phyloP scores from a whole-genome alignment of 1,140 invertebrate species.

The Cataglyphis hispanica region DNA sequence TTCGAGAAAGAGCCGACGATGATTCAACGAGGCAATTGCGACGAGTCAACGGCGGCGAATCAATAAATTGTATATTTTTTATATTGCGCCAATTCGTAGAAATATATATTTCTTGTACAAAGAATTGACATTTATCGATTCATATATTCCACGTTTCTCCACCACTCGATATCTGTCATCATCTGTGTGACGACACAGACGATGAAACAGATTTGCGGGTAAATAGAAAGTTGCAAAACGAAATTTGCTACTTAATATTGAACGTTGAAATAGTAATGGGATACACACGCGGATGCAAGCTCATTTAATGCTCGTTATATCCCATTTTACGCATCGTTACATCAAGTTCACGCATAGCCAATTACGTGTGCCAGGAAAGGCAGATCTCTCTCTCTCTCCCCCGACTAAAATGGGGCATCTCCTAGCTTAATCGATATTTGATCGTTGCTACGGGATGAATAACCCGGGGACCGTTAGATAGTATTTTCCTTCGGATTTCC shows the following conservation, averaged over 20 bases:
- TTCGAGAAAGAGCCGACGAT: neutral
- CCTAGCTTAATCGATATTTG: slow-evolving; percentile 64
- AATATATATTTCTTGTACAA: neutral
- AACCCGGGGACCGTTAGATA: slow-evolving; percentile 43
- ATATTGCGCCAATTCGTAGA: neutral
- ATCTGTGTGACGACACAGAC: neutral
- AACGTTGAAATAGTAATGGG: slow-evolving; percentile 37
- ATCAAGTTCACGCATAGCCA: slow-evolving; percentile 37
- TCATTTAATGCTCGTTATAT: slow-evolving; percentile 71
- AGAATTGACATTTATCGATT: neutral
- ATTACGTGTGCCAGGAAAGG: slow-evolving; percentile 21
- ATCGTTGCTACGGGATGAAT: slow-evolving; percentile 30
- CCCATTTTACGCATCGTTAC: slow-evolving; percentile 71
- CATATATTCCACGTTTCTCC: neutral
- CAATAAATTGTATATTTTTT: neutral
- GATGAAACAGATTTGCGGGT: neutral
- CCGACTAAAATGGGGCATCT: slow-evolving; percentile 63
- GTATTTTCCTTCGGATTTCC: slow-evolving; percentile 41
- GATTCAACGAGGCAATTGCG: neutral
- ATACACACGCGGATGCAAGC: slow-evolving; percentile 39
- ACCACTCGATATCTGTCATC: neutral
- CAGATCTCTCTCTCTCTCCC: neutral
- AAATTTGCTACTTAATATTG: slow-evolving; percentile 38
- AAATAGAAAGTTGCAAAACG: neutral
- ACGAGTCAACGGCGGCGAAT: neutral